Percentiles rank a stretch among this genome's conserved stretches.
Conservation (phyloP, 2,113 vertebrate species). For the Dendropsophus ebraccatus region DNA sequence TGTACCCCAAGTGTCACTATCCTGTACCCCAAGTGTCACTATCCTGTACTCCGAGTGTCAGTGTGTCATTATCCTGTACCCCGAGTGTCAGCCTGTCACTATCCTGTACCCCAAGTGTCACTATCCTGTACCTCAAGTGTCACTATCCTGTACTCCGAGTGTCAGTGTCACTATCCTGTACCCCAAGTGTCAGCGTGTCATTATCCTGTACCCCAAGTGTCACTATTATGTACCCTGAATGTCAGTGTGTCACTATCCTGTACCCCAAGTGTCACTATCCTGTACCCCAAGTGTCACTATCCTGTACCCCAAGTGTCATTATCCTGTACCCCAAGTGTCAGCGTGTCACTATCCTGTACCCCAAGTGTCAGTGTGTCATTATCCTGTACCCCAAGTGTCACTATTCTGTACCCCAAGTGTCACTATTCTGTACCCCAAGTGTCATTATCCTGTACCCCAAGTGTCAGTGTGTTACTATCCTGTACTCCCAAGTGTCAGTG, state of each 20-base stretch:
- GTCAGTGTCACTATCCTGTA: not conserved
- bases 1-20: not conserved
- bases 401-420: too few relatives aligned
- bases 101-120: too few relatives aligned
- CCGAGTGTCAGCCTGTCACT: too few relatives aligned
- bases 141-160: not conserved
- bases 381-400: not conserved
- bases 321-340: too few relatives aligned
- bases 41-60: not conserved
- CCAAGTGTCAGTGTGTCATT: not conserved
- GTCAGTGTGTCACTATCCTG: too few relatives aligned
- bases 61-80: too few relatives aligned
- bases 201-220: not conserved
- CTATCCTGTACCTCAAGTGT: too few relatives aligned
- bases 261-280: too few relatives aligned
- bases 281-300: too few relatives aligned
- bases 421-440: not conserved
- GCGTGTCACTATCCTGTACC: not conserved
- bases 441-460: not conserved
- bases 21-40: not conserved
- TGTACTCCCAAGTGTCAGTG: not conserved
- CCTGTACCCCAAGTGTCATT: too few relatives aligned
- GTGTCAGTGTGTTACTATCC: not conserved
- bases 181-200: not conserved
- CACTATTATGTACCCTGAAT: too few relatives aligned